These are phyloP conservation scores for Lytechinus variegatus DNA, from an alignment of 35 echinoderm and acorn worm species.

Conservation along the genomic window DNA sequence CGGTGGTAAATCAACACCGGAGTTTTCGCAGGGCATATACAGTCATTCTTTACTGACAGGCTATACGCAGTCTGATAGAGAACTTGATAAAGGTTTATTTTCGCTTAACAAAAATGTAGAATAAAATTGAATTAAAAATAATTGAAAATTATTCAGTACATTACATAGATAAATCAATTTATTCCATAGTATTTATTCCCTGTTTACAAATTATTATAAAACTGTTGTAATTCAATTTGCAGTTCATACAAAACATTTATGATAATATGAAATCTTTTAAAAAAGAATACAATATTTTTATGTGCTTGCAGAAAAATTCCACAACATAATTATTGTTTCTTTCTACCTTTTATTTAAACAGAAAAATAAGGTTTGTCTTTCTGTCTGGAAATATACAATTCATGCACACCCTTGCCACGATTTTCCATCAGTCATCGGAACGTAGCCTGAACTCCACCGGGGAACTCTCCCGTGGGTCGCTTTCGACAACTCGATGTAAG, in stretches of 20 bases:
- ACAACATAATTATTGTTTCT: not conserved
- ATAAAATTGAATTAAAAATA: no score
- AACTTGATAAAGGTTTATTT: no score
- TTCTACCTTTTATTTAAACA: not conserved
- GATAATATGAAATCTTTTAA: not conserved
- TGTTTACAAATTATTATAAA: no score
- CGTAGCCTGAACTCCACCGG: not conserved
- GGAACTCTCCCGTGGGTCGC: not conserved
- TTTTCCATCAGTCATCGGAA: conserved; percentile 17
- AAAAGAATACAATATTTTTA: not conserved
- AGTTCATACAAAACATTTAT: not conserved
- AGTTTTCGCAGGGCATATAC: no score
- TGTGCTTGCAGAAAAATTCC: not conserved
- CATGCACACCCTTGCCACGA: not conserved
- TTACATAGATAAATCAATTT: no score
- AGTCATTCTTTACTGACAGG: no score
- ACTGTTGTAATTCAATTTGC: not conserved
- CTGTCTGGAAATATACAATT: not conserved
- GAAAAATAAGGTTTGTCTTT: not conserved
- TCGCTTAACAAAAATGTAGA: no score
- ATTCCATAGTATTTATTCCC: no score
- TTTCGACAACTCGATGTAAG: not conserved
- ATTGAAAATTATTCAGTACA: no score
- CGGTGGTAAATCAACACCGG: no score
- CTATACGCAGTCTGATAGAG: no score